A percentile compares a stretch with the other conserved stretches of the same genome.
These are phyloP conservation scores for Ferdinandea cuprea DNA, from an alignment of 2,888 invertebrate species.

Conservation along the genomic window DNA sequence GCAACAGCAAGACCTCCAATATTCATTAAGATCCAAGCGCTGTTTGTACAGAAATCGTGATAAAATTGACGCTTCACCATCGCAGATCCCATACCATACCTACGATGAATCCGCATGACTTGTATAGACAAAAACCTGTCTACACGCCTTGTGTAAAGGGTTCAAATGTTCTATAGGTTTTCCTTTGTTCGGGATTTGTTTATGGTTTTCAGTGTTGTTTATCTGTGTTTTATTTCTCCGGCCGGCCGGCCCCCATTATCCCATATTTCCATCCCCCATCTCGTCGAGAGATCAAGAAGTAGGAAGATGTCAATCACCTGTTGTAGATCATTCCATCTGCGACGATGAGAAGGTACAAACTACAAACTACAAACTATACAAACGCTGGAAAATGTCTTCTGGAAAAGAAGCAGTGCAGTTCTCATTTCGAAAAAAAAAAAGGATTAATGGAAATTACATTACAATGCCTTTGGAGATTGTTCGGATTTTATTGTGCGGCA, in stretches of 20 bases:
- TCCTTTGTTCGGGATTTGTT: conserved; percentile 65
- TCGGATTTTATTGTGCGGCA: background rate
- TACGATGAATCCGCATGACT: conserved; percentile 7
- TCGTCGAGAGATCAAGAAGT: background rate
- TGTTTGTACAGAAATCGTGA: conserved; percentile 53
- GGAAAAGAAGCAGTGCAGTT: conserved; percentile 10
- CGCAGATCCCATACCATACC: background rate
- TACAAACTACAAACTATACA: too few relatives aligned
- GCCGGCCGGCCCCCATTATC: background rate
- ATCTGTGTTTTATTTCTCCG: conserved; percentile 40
- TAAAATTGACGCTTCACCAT: conserved; percentile 58
- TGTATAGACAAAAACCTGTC: conserved; percentile 42
- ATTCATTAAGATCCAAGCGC: conserved; percentile 57
- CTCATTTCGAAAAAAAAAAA: conserved; percentile 23
- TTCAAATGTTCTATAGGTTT: conserved; percentile 33
- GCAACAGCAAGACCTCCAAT: conserved; percentile 37
- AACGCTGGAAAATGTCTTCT: conserved; percentile 12
- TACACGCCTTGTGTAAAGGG: conserved; percentile 21
- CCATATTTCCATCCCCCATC: conserved; percentile 7
- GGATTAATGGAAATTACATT: conserved; percentile 50
- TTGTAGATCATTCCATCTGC: conserved; percentile 33
- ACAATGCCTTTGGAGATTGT: background rate
- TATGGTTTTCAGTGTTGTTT: conserved; percentile 14
- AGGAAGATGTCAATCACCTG: conserved; percentile 70
- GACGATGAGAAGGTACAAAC: background rate